phyloP scores from a whole-genome alignment of 2,888 invertebrate species.

The Drosophila melanocephala region DNA sequence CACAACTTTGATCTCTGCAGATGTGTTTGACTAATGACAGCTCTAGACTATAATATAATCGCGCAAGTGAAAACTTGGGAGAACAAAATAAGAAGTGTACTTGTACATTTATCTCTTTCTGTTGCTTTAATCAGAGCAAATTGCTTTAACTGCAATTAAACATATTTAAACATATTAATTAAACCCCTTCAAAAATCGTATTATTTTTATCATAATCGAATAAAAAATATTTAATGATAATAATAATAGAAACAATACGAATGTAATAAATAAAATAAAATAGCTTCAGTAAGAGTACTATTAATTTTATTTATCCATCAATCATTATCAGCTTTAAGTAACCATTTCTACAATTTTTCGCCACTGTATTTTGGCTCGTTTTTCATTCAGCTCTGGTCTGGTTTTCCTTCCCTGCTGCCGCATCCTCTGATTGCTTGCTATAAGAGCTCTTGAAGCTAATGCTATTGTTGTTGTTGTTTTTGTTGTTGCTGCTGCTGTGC shows the following conservation, averaged over 20 bases:
- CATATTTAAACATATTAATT: background rate
- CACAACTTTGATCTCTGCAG: slow-evolving; percentile 2
- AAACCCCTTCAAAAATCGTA: background rate
- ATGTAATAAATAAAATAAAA: background rate
- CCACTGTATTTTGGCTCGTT: slow-evolving; percentile 35
- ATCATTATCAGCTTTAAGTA: background rate
- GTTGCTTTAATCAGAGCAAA: background rate
- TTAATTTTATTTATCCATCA: background rate
- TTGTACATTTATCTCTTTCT: background rate
- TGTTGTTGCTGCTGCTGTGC: slow-evolving; percentile 12
- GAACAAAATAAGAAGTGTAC: background rate
- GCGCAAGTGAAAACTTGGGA: background rate
- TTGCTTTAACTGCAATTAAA: background rate
- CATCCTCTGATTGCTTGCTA: slow-evolving; percentile 4
- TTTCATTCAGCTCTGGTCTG: slow-evolving; percentile 4
- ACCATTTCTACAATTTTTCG: background rate
- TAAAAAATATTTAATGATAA: background rate
- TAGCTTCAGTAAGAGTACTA: background rate
- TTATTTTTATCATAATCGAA: background rate
- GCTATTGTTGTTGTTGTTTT: slow-evolving; percentile 1
- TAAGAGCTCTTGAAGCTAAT: slow-evolving; percentile 7
- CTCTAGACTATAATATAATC: background rate
- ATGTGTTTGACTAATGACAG: background rate
- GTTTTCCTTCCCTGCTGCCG: background rate
- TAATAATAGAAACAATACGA: background rate